Base-by-base conservation (phyloP, 2,113 vertebrate species). In the Mustela lutreola region DNA sequence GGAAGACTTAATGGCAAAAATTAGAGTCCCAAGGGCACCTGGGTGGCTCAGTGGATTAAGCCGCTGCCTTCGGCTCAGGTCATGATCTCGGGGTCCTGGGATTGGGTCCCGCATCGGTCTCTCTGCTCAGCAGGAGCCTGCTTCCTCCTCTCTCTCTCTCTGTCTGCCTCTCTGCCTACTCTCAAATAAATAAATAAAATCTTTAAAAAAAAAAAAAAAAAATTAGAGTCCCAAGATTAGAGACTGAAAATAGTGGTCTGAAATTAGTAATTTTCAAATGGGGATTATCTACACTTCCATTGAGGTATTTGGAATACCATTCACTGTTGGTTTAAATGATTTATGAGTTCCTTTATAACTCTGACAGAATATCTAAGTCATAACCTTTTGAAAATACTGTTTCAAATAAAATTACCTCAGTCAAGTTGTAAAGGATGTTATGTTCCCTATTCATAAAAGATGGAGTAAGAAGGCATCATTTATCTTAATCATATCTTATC, bases 201-300 rank as follows among this genome's bases (percentile, higher is more conserved):
- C 36, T 36, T 36, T 36, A 36, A 36, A 36, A 36, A 36, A 36
- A 36, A 36, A 36, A 36, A 36, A 36, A 36, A 71, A 48, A 96
- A 85, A 5, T 96, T 89, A 56, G 79, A 97, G 53, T 48, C 28
- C 53, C 50, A 58, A 39, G 9, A 73, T 65, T 92, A 86, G 88
- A 88, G 22, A 67, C 58, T 93, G 3, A 89, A 97, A 83, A 36
- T 65, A 67, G 62, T 50, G 39, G 5, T 70, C 39, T 89, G 36
- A 92, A 42, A 67, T 88, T 73, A 88, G 28, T n/a, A 76, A 73
- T 89, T 92, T 81, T 83, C 48, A 89, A 24, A 14, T 87, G 33
- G 4, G 14, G 16, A 67, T 79, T 92, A 11, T 58, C n/a, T 88
- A 3, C 8, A 9, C 36, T 87, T 19, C 62, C 39, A 4, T 70